Evolutionary conservation across 2,888 invertebrate species (phyloP), one percentile per base, ranked within the genome.

Genomic region (Pristionchus exspectatus): DNA sequence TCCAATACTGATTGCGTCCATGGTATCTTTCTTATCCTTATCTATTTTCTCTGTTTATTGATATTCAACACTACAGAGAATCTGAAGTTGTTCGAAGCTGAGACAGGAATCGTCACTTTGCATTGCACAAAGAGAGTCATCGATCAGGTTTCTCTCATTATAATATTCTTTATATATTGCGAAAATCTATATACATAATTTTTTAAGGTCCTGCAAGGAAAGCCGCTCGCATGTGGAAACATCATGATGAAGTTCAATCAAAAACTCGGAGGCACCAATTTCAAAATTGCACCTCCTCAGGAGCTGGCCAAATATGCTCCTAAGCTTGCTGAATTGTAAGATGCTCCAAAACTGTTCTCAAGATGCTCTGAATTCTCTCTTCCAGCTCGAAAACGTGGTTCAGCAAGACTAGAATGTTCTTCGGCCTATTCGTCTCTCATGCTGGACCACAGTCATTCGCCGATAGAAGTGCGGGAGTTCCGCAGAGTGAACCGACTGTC

Each of bases 381-480:
- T 83, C 50, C 50, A 88, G 87, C n/a, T 72, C 87, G 24, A 54
- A 54, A 7, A 54, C 50, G 21, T 88, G 72, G 74, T 88, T 88
- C 87, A 33, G 5, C 69, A 84, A 84, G 56, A 89, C 88, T 27
- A 89, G 91, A 14, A 92, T 93, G 92, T 90, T 91, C 77, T 63
- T 93, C 63, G 93, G 93, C 0, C 81, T 93, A n/a, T 92, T 92
- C 56, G 89, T 93, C 38, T 90, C 90, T 1, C 93, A 93, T 50
- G 92, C 93, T 12, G 90, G 91, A 10, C 90, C 92, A 2, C 91
- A 91, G 86, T 90, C 90, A 1, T 90, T 90, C 86, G 90, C 89
- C 63, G 93, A 93, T 14, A 89, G 92, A 5, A 33, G 74, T 16
- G 56, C 90, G 0, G 90, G 90, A 24, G 50, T 90, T 9, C 87